phyloP scores from a whole-genome alignment of 2,888 invertebrate genomes.

The Operophtera brumata region DNA sequence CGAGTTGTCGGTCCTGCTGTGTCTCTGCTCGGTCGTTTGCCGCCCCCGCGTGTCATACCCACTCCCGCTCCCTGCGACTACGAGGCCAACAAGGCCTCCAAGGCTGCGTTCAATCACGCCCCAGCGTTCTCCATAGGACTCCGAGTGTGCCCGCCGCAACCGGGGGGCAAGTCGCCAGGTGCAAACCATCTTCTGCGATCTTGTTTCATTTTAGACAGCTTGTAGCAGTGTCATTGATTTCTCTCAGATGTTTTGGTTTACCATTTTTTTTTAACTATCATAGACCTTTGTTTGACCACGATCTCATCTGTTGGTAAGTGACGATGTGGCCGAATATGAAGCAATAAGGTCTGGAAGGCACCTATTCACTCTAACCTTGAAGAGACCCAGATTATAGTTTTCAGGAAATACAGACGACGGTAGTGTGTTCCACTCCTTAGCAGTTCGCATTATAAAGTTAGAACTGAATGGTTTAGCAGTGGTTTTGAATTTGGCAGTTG shows the following conservation, averaged over 20 bases:
- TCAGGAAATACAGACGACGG: too few relatives aligned
- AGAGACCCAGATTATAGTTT: too few relatives aligned
- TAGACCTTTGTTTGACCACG: too few relatives aligned
- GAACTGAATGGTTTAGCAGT: background rate
- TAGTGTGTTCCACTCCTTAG: too few relatives aligned
- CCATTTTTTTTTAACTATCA: too few relatives aligned
- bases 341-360: too few relatives aligned
- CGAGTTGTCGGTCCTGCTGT: slow-evolving; percentile 88
- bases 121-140: slow-evolving; percentile 84
- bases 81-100: slow-evolving; percentile 86
- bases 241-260: background rate
- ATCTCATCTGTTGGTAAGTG: too few relatives aligned
- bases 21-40: slow-evolving; percentile 90
- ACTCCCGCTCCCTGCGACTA: slow-evolving; percentile 96
- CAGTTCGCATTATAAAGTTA: too few relatives aligned
- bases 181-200: slow-evolving; percentile 26
- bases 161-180: slow-evolving; percentile 79
- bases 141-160: slow-evolving; percentile 72
- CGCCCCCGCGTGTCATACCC: slow-evolving; percentile 82
- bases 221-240: background rate
- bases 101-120: slow-evolving; percentile 75
- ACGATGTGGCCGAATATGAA: too few relatives aligned
- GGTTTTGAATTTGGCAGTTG: background rate
- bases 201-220: background rate
- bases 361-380: too few relatives aligned